Base-by-base conservation (phyloP, 1,140 invertebrate genomes). In the Zaprionus tsacasi region DNA sequence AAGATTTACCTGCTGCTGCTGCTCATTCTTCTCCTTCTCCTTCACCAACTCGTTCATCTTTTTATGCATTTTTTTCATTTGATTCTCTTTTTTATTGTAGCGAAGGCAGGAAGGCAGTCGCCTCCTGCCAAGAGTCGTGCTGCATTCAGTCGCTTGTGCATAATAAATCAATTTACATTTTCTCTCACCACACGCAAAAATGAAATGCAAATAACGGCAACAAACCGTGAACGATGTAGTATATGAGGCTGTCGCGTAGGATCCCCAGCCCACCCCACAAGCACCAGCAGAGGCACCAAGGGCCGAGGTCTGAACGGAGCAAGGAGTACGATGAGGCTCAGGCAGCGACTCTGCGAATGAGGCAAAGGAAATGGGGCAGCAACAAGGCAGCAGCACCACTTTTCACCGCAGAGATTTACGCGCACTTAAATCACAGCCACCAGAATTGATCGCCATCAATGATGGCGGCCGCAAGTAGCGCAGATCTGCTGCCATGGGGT, bases 111-210 rank as follows among this genome's bases (percentile, higher is more conserved):
- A 59, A n/a, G 25, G 33, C 40, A 45, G n/a, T 45, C 65, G 58
- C 55, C 76, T 70, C 66, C 70, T 55, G 78, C 52, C 64, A 67
- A 79, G 76, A 45, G 40, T 45, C 40, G 7, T 70, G 43, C 68
- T 71, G 61, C 72, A 66, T 73, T 77, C 80, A 83, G 78, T 83
- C 80, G 81, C 77, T 79, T 82, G 76, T 80, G 82, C 81, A 85
- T 85, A 85, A 85, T 85, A 85, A 85, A 85, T 85, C 82, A 85
- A 83, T 85, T 85, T 85, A 85, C 82, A 85, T 85, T 85, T 85
- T 83, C 75, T 80, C 77, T 83, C 77, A 73, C 81, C 81, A 74
- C 69, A 80, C 81, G 77, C 77, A 79, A 80, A 83, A 83, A 77
- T 85, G 74, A 81, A 85, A 83, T 85, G 82, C 81, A 85, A 85